Conservation (phyloP, 1,140 invertebrate species). For the Magallana ariakensis region DNA sequence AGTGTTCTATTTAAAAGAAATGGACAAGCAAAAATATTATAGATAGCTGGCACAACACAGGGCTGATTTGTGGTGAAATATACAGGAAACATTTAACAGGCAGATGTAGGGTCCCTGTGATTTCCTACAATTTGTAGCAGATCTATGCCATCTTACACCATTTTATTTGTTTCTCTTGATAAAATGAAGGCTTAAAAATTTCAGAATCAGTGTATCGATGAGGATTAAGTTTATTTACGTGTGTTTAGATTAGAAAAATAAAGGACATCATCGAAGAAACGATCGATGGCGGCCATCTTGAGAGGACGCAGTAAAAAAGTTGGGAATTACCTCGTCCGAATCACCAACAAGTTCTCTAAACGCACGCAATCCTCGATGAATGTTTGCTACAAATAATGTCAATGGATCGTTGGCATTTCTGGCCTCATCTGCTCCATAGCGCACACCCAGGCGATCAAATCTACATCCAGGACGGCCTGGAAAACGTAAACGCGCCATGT, state of each 20-base stretch:
- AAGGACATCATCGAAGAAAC: neutral
- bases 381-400: slow-evolving; percentile 69
- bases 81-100: slow-evolving; percentile 8
- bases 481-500: slow-evolving; percentile 79
- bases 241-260: neutral
- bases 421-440: slow-evolving; percentile 74
- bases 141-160: neutral
- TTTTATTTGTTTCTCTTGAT: neutral
- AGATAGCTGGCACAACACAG: too few species aligned
- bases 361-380: slow-evolving; percentile 76
- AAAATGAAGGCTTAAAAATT: neutral
- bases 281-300: slow-evolving; percentile 63
- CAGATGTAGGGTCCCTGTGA: neutral
- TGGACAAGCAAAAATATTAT: too few species aligned
- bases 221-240: neutral
- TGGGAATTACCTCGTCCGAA: slow-evolving; percentile 79
- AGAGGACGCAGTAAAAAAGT: slow-evolving; percentile 38
- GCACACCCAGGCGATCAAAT: slow-evolving; percentile 75
- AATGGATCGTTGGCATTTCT: slow-evolving; percentile 69
- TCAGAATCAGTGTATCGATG: neutral
- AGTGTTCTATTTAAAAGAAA: too few species aligned
- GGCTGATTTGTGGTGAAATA: neutral
- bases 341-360: slow-evolving; percentile 80
- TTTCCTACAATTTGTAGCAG: too few species aligned
- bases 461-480: slow-evolving; percentile 79